Conservation (phyloP, 2,797 vertebrate genomes). For the Myotis pilosus region DNA sequence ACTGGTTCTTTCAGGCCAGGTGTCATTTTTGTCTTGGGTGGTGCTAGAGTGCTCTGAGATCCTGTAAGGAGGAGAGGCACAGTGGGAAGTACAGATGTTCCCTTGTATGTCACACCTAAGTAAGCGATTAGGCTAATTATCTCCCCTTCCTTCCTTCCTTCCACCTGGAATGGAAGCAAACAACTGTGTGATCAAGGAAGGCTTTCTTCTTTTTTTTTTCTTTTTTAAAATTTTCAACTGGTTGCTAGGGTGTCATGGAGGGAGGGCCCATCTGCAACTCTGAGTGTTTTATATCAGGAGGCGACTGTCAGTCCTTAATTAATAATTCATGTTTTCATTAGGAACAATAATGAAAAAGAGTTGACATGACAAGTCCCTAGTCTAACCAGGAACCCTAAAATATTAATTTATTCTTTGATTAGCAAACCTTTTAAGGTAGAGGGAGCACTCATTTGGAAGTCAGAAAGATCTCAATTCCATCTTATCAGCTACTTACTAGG, state of each 20-base stretch:
- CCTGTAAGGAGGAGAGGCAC: neutral
- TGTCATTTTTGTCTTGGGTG: neutral
- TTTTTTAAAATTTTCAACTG: neutral
- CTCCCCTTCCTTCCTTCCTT: neutral
- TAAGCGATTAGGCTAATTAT: neutral
- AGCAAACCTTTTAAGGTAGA: slow-evolving; percentile 25
- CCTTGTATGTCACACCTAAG: neutral
- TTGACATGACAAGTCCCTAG: slow-evolving; percentile 48
- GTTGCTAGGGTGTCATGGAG: slow-evolving; percentile 14
- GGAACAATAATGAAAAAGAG: slow-evolving; percentile 63
- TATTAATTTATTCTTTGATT: slow-evolving; percentile 39
- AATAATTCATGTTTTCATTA: slow-evolving; percentile 70
- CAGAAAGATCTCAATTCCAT: neutral
- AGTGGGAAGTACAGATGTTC: neutral
- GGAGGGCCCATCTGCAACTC: neutral
- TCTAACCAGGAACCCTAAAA: slow-evolving; percentile 51
- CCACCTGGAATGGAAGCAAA: slow-evolving; percentile 3
- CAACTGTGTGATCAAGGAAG: neutral
- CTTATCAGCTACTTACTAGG: neutral
- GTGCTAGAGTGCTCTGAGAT: neutral
- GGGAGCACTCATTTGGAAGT: neutral
- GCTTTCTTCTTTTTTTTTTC: neutral
- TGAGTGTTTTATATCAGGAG: slow-evolving; percentile 49
- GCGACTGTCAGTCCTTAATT: slow-evolving; percentile 51
- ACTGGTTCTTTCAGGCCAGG: neutral